Percentiles rank a stretch among this genome's conserved stretches.
Evolutionary conservation across 2,113 vertebrate species (phyloP).

Genomic region (Callipepla squamata): DNA sequence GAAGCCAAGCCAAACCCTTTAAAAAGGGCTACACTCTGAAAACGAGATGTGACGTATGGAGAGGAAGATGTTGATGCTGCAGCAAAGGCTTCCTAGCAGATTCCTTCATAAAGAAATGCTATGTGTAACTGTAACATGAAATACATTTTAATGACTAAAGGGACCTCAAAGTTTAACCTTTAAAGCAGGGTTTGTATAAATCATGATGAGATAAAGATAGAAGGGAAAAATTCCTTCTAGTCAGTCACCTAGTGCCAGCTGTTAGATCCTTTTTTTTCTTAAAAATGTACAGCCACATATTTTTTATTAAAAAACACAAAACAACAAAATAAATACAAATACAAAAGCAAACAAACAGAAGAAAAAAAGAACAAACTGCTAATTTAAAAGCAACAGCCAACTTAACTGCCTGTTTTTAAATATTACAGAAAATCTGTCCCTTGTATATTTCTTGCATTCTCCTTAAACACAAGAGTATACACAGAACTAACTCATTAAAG

Average conservation of each 20-base stretch:
- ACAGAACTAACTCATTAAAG: not conserved
- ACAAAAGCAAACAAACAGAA: not conserved
- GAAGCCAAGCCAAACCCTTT: not conserved
- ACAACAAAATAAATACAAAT: not conserved
- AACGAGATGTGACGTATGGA: not conserved
- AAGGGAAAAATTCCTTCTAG: not conserved
- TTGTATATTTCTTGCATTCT: not conserved
- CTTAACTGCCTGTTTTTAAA: not conserved
- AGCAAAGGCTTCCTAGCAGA: not conserved
- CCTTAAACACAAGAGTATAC: not conserved
- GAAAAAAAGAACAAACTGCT: not conserved
- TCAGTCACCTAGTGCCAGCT: not conserved
- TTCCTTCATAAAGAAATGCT: not conserved
- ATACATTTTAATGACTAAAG: not conserved
- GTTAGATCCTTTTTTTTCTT: not conserved
- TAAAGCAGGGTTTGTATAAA: not conserved
- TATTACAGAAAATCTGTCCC: not conserved
- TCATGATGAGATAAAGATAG: not conserved
- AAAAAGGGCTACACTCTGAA: not conserved
- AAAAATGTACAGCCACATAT: not conserved
- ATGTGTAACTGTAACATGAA: not conserved
- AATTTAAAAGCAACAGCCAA: not conserved
- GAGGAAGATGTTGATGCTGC: not conserved
- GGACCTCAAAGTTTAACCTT: not conserved
- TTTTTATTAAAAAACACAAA: not conserved